A percentile compares a stretch with the other conserved stretches of the same genome.
Evolutionary conservation across 2,113 vertebrate genomes (phyloP).

Genomic region (Stegostoma tigrinum): DNA sequence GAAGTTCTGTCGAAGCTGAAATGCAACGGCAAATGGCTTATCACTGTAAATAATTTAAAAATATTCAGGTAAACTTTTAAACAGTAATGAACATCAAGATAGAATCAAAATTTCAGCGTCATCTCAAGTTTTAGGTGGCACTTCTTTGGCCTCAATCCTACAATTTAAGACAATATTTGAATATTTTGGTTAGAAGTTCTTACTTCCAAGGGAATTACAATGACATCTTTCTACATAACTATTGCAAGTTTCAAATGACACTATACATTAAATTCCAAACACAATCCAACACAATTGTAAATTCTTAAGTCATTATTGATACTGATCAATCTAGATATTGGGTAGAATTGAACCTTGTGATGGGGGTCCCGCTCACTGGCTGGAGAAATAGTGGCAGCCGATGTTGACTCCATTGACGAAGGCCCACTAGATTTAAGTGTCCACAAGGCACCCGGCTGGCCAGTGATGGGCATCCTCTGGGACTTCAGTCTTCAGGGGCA

Average conservation of each 20-base stretch:
- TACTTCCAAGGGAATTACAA: not conserved
- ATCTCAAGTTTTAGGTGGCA: not conserved
- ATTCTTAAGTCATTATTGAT: not conserved
- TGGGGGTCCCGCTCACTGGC: no score
- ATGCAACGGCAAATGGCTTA: not conserved
- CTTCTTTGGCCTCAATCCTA: not conserved
- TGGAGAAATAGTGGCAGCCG: no score
- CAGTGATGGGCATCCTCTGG: no score
- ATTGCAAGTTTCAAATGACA: not conserved
- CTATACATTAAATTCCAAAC: not conserved
- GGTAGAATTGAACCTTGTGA: not conserved
- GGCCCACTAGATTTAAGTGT: no score
- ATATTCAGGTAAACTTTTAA: not conserved
- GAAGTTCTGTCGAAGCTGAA: not conserved
- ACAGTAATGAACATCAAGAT: not conserved
- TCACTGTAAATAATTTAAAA: not conserved
- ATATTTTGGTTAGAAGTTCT: not conserved
- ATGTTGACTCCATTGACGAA: no score
- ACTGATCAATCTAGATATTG: not conserved
- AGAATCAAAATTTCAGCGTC: not conserved
- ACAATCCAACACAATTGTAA: not conserved
- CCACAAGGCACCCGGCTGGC: no score
- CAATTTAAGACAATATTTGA: not conserved
- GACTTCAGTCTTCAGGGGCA: no score
- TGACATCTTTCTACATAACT: not conserved